These are phyloP conservation scores for Dromaius novaehollandiae DNA, from an alignment of 2,113 vertebrate species.

Conservation along the genomic window DNA sequence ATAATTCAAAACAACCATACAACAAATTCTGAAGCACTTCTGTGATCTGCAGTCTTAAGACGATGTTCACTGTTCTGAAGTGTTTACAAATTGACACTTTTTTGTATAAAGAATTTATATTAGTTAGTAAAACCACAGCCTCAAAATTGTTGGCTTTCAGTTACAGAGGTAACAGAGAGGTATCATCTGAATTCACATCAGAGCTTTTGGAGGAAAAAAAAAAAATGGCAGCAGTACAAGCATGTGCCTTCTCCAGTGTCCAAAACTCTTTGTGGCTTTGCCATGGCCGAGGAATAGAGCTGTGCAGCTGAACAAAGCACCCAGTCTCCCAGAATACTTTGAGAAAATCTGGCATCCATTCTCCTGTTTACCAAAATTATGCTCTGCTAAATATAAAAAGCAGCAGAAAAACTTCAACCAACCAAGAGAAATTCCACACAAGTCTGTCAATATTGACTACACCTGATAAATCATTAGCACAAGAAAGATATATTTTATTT, in stretches of 20 bases:
- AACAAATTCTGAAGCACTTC: constrained; percentile 70
- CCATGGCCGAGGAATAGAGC: constrained; percentile 69
- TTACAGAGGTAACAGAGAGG: constrained; percentile 78
- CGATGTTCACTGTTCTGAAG: constrained; percentile 53
- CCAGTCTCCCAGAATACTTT: constrained; percentile 9
- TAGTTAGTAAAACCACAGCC: constrained; percentile 72
- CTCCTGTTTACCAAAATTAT: constrained; percentile 28
- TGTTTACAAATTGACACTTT: constrained; percentile 70
- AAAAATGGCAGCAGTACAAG: constrained; percentile 70
- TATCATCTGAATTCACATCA: constrained; percentile 75
- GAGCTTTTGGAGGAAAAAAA: constrained; percentile 51
- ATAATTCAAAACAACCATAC: constrained; percentile 63
- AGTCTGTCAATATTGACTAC: constrained; percentile 17
- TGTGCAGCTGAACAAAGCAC: constrained; percentile 42
- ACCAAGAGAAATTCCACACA: neutral
- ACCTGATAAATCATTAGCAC: neutral
- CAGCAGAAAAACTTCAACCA: constrained; percentile 28
- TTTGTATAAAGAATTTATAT: constrained; percentile 71
- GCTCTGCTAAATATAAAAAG: constrained; percentile 52
- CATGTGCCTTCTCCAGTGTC: constrained; percentile 63
- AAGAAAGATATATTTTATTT: constrained; percentile 4
- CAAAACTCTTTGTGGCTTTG: constrained; percentile 76
- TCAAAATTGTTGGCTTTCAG: constrained; percentile 75
- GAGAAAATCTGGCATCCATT: constrained; percentile 46
- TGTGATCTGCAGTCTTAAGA: constrained; percentile 65